These are phyloP conservation scores for Drosophila littoralis DNA, from an alignment of 1,140 invertebrate genomes.

Conservation along the genomic window DNA sequence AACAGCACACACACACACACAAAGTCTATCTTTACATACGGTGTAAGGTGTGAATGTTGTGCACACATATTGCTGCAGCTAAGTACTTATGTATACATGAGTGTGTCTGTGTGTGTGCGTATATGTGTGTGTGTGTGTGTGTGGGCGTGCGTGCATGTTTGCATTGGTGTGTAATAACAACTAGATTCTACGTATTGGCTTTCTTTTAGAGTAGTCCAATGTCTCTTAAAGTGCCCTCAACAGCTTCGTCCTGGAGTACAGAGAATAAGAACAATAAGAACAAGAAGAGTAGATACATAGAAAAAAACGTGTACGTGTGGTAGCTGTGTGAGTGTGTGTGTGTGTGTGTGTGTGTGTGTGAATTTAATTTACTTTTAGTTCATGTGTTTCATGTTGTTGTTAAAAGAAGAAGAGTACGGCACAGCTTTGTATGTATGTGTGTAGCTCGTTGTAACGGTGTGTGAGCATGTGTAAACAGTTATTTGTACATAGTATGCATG, in stretches of 20 bases:
- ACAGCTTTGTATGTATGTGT: constrained; percentile 32
- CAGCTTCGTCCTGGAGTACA: constrained; percentile 90
- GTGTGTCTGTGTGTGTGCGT: constrained; percentile 32
- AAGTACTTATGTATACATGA: constrained; percentile 30
- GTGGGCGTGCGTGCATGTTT: constrained; percentile 46
- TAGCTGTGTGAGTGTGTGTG: constrained; percentile 33
- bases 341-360: constrained; percentile 33
- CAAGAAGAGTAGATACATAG: constrained; percentile 70
- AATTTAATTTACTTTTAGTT: constrained; percentile 6
- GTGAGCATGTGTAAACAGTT: constrained; percentile 25
- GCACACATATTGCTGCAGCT: constrained; percentile 40
- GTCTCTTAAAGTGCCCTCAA: constrained; percentile 92
- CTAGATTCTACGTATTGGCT: constrained; percentile 66
- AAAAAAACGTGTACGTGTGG: constrained; percentile 38
- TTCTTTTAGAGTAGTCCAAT: constrained; percentile 90
- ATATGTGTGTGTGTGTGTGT: constrained; percentile 28
- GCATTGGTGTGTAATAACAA: constrained; percentile 54
- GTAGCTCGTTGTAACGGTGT: constrained; percentile 5
- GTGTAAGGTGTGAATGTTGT: constrained; percentile 31
- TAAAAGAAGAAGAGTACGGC: constrained; percentile 42
- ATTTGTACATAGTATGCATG: constrained; percentile 15
- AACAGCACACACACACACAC: constrained; percentile 33
- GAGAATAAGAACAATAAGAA: constrained; percentile 85
- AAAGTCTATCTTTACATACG: constrained; percentile 1
- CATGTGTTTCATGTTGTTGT: constrained; percentile 21